Conservation (phyloP, 1,140 invertebrate species). For the Scaptodrosophila lebanonensis region DNA sequence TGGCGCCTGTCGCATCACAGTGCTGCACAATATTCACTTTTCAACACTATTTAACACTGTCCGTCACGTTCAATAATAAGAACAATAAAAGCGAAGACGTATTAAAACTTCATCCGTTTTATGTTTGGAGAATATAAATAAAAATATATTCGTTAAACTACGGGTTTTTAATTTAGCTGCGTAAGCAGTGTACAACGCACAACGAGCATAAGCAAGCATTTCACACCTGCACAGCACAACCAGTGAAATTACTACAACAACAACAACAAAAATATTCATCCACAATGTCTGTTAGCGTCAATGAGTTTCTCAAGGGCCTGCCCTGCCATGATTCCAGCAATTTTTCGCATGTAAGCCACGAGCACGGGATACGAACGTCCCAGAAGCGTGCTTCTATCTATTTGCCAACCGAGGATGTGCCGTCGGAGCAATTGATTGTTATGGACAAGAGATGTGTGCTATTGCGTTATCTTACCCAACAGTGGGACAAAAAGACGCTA, state of each 20-base stretch:
- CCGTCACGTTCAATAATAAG: no score
- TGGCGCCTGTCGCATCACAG: no score
- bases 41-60: no score
- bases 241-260: slow-evolving; percentile 31
- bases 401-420: slow-evolving; percentile 91
- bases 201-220: no score
- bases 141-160: no score
- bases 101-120: no score
- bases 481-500: slow-evolving; percentile 92
- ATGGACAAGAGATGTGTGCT: slow-evolving; percentile 96
- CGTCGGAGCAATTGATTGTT: slow-evolving; percentile 95
- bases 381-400: slow-evolving; percentile 93
- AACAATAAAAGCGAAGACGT: no score
- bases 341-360: slow-evolving; percentile 92
- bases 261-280: slow-evolving; percentile 86
- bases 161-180: no score
- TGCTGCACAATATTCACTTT: no score
- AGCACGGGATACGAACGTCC: slow-evolving; percentile 88
- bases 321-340: slow-evolving; percentile 94
- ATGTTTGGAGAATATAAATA: no score
- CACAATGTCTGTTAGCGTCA: slow-evolving; percentile 52
- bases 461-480: slow-evolving; percentile 93
- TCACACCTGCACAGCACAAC: no score
- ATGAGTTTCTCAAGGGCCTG: slow-evolving; percentile 92
- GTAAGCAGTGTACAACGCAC: no score